These are phyloP conservation scores for Phaethon lepturus DNA, from an alignment of 2,113 vertebrate species.

Conservation along the genomic window DNA sequence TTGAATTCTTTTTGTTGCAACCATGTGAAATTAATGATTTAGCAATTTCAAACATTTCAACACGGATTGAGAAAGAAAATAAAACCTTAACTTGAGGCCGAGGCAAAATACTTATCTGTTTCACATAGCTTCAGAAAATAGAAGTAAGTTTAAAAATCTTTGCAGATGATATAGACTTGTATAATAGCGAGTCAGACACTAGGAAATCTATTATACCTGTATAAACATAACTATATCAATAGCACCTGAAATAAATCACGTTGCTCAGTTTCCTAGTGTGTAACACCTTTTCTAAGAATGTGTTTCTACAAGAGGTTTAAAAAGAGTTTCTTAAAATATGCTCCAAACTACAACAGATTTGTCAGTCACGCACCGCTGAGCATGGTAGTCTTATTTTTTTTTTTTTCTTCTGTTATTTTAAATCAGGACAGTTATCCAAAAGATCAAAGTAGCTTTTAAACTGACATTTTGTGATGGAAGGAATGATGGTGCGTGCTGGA, in stretches of 20 bases:
- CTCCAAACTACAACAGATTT: slow-evolving; percentile 56
- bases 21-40: not conserved
- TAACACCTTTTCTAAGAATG: slow-evolving; percentile 55
- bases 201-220: slow-evolving; percentile 6
- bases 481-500: not conserved
- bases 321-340: slow-evolving; percentile 63
- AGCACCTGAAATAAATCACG: slow-evolving; percentile 50
- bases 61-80: not conserved
- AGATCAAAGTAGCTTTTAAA: slow-evolving; percentile 62
- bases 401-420: slow-evolving; percentile 59
- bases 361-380: slow-evolving; percentile 55
- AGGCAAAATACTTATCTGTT: not conserved
- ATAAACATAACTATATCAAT: slow-evolving; percentile 47
- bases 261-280: slow-evolving; percentile 21
- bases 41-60: not conserved
- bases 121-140: not conserved
- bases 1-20: not conserved
- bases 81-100: not conserved
- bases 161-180: not conserved
- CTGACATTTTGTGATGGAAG: slow-evolving; percentile 34
- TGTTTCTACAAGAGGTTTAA: slow-evolving; percentile 45
- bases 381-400: slow-evolving; percentile 50
- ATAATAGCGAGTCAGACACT: not conserved
- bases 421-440: slow-evolving; percentile 61
- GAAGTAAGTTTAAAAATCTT: not conserved